Percentiles rank a stretch among this genome's conserved stretches.
phyloP scores from a whole-genome alignment of 2,888 invertebrate genomes.

The Crematogaster levior region DNA sequence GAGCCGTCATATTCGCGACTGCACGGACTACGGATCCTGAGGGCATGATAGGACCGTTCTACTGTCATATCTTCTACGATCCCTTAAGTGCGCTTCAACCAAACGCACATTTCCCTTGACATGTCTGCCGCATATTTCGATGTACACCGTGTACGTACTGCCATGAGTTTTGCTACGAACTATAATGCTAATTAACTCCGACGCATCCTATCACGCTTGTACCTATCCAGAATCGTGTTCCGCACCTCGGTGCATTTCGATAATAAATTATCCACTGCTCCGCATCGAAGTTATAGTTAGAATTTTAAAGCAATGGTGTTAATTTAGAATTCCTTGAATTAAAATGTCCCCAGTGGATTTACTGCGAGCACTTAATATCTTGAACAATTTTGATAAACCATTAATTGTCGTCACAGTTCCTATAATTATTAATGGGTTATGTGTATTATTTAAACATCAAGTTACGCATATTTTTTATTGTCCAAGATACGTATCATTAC shows the following conservation, averaged over 20 bases:
- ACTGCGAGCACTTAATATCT: not conserved
- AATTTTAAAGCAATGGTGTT: not conserved
- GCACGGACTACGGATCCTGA: not conserved
- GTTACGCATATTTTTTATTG: not conserved
- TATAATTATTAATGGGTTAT: not conserved
- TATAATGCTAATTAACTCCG: slow-evolving; percentile 47
- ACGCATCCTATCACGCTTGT: slow-evolving; percentile 47
- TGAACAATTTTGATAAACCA: not conserved
- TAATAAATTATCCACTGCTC: slow-evolving; percentile 22
- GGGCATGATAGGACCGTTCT: not conserved
- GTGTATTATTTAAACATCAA: not conserved
- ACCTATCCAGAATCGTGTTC: slow-evolving; percentile 7
- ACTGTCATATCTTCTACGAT: slow-evolving; percentile 10
- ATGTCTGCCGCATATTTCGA: slow-evolving; percentile 8
- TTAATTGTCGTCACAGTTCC: not conserved
- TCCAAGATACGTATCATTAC: not conserved
- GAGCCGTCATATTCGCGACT: not conserved
- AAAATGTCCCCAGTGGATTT: not conserved
- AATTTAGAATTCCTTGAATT: slow-evolving; percentile 10
- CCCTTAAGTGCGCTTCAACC: slow-evolving; percentile 20
- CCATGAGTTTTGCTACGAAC: slow-evolving; percentile 46
- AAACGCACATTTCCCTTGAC: slow-evolving; percentile 22
- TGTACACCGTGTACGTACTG: not conserved
- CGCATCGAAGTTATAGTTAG: slow-evolving; percentile 5
- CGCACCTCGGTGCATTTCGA: slow-evolving; percentile 1